These are phyloP conservation scores for Gymnoscopelus braueri DNA, from an alignment of 2,797 vertebrate genomes.

Conservation along the genomic window DNA sequence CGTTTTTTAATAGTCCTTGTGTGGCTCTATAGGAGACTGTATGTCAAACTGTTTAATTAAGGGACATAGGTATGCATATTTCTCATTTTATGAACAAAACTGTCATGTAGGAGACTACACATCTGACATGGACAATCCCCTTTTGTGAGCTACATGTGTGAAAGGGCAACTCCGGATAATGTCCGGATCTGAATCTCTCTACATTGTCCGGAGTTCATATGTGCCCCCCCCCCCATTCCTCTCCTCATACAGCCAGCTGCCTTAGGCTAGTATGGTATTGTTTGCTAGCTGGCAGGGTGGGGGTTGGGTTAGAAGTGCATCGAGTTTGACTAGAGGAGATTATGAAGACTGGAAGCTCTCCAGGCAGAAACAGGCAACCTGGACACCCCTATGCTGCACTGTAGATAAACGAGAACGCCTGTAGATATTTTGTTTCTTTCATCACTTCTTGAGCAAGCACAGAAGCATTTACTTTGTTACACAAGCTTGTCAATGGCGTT, in stretches of 20 bases:
- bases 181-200: too few relatives aligned
- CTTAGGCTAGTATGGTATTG: slow-evolving; percentile 64
- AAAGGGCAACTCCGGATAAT: too few relatives aligned
- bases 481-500: neutral
- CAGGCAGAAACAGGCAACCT: slow-evolving; percentile 42
- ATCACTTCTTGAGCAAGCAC: slow-evolving; percentile 12
- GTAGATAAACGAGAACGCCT: slow-evolving; percentile 43
- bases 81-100: too few relatives aligned
- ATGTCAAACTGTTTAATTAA: too few relatives aligned
- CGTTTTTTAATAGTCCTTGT: too few relatives aligned
- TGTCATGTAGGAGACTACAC: too few relatives aligned
- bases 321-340: slow-evolving; percentile 37
- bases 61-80: too few relatives aligned
- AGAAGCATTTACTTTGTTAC: slow-evolving; percentile 15
- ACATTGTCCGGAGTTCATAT: neutral
- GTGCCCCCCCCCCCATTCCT: slow-evolving; percentile 62
- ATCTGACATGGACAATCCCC: too few relatives aligned
- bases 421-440: slow-evolving; percentile 3
- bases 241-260: slow-evolving; percentile 52
- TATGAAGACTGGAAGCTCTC: slow-evolving; percentile 46
- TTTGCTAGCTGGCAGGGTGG: slow-evolving; percentile 61
- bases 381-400: slow-evolving; percentile 46
- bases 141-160: too few relatives aligned
- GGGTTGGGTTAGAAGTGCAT: slow-evolving; percentile 53
- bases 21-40: too few relatives aligned